Evolutionary conservation across 2,113 vertebrate species (phyloP), one percentile per base, ranked within the genome.

Genomic region (Sphaerodactylus townsendi): DNA sequence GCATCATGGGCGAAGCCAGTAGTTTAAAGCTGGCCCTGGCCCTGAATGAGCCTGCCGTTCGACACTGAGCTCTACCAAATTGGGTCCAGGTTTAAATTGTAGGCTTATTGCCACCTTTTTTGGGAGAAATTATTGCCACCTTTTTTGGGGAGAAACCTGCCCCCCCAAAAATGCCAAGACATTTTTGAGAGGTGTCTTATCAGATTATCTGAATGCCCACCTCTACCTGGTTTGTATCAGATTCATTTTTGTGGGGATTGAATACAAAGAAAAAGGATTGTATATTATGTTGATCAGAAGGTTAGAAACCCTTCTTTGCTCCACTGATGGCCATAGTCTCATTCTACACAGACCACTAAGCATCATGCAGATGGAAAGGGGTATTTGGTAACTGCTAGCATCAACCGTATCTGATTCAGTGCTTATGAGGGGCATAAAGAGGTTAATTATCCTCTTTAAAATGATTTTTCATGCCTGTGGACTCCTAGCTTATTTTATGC

Each of bases 401-500:
- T 71, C 53, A 64, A 81, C 56, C 21, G 17, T 62, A 72, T 77
- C 68, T 41, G 64, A 86, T 71, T 81, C 65, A 77, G 65, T 86
- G 65, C 72, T 79, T 77, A 30, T n/a, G 39, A 82, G 66, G 66
- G 37, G 79, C 48, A 81, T 77, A 82, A 78, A 50, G 19, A 86
- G 53, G 73, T 82, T 81, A 71, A 82, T 86, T 85, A 85, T 79
- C 76, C 78, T 79, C 76, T 79, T 85, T 85, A 66, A 79, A 83
- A 80, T 65, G 70, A 83, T 82, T 84, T 44, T 1, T 79, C 75
- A 65, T 0, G 0, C 74, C 28, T 30, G 23, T 79, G 72, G 88
- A 72, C 85, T 80, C 68, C 84, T 81, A 64, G 71, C 82, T 91
- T 41, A 0, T 90, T 91, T 93, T 92, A 33, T 0, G 0, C 82